Evolutionary conservation across 2,888 invertebrate genomes (phyloP).

Genomic region (Argyresthia albistria): DNA sequence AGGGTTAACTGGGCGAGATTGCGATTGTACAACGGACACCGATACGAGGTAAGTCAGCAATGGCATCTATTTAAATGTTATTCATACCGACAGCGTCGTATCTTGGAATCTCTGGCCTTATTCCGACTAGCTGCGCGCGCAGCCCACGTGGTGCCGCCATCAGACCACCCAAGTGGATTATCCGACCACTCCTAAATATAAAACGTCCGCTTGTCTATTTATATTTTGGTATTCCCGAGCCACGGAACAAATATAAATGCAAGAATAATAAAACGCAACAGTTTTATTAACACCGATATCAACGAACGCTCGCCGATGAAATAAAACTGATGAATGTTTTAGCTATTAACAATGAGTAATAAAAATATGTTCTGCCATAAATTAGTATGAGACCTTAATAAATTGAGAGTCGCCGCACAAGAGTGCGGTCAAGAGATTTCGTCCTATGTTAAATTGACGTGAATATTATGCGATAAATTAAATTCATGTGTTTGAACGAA

Average conservation of each 20-base stretch:
- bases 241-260: slow-evolving; percentile 28
- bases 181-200: slow-evolving; percentile 53
- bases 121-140: slow-evolving; percentile 35
- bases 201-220: slow-evolving; percentile 46
- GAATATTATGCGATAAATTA: slow-evolving; percentile 23
- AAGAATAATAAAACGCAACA: slow-evolving; percentile 40
- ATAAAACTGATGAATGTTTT: slow-evolving; percentile 40
- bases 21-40: slow-evolving; percentile 6
- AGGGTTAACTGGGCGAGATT: too few species aligned
- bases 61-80: slow-evolving; percentile 63
- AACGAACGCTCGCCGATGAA: slow-evolving; percentile 11
- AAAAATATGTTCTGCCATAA: slow-evolving; percentile 40
- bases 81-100: slow-evolving; percentile 45
- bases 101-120: slow-evolving; percentile 61
- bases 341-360: slow-evolving; percentile 30
- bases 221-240: slow-evolving; percentile 28
- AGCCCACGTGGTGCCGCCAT: slow-evolving; percentile 24
- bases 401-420: slow-evolving; percentile 19
- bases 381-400: slow-evolving; percentile 30
- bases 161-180: slow-evolving; percentile 56
- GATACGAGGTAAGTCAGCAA: slow-evolving; percentile 48
- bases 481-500: slow-evolving; percentile 25
- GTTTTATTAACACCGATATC: slow-evolving; percentile 25
- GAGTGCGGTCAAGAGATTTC: slow-evolving; percentile 17
- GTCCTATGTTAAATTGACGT: slow-evolving; percentile 40